Evolutionary conservation across 2,113 vertebrate species (phyloP).

Genomic region (Leucosticte australis): DNA sequence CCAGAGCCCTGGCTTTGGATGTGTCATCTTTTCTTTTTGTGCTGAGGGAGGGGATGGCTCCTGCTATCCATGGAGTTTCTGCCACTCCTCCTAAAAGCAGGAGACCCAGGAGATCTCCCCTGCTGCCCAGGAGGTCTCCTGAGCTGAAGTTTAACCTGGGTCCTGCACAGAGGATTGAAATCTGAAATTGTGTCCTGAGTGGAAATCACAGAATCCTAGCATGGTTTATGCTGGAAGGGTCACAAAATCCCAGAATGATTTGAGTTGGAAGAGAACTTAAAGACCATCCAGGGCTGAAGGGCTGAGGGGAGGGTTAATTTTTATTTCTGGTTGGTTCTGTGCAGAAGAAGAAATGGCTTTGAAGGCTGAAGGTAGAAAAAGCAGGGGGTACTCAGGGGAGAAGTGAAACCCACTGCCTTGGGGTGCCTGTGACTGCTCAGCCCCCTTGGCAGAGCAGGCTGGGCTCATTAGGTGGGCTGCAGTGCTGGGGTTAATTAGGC

Average conservation of each 20-base stretch:
- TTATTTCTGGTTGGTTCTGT: not conserved
- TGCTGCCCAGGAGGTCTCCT: not conserved
- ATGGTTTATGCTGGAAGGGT: not conserved
- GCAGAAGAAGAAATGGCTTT: not conserved
- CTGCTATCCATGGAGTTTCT: fast-evolving
- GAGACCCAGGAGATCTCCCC: not conserved
- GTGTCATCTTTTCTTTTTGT: not conserved
- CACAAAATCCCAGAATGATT: not conserved
- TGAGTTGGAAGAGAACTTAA: not conserved
- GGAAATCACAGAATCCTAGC: not conserved
- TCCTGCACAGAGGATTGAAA: not conserved
- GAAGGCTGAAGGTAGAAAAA: not conserved
- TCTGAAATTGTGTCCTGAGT: not conserved
- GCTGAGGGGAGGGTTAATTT: not conserved
- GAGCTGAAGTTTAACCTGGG: not conserved
- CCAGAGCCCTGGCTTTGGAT: not conserved
- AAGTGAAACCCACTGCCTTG: not conserved
- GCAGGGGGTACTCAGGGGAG: fast-evolving
- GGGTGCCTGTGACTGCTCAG: not conserved
- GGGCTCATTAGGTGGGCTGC: not conserved
- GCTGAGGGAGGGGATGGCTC: not conserved
- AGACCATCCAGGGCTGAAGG: not conserved
- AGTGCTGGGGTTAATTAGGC: not conserved
- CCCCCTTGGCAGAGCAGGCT: not conserved
- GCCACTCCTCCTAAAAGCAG: not conserved